Conservation (phyloP, 2,888 invertebrate genomes). For the Hypsopygia costalis region DNA sequence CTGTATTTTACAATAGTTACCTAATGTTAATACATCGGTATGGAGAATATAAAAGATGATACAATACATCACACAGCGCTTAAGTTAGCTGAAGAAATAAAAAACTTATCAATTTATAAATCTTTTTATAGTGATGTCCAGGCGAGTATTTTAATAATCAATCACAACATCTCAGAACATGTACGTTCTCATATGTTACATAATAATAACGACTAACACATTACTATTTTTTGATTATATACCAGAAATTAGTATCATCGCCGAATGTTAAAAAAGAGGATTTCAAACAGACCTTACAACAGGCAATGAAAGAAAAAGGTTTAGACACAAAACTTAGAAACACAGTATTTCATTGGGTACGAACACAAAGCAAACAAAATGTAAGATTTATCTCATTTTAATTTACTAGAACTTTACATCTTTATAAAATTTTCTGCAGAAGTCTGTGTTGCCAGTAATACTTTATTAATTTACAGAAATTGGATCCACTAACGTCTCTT, state of each 20-base stretch:
- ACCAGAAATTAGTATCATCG: constrained; percentile 88
- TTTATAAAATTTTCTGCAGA: no score
- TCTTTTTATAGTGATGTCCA: constrained; percentile 89
- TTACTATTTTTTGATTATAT: no score
- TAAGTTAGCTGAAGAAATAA: constrained; percentile 90
- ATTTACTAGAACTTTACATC: no score
- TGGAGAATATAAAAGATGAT: constrained; percentile 80
- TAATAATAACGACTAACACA: no score
- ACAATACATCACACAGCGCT: constrained; percentile 87
- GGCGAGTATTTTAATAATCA: constrained; percentile 64
- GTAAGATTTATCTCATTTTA: constrained; percentile 40
- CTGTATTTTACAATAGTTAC: constrained; percentile 47
- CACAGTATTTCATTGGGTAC: constrained; percentile 90
- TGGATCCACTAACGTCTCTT: constrained; percentile 87
- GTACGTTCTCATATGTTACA: no score
- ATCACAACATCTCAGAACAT: no score
- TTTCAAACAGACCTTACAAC: constrained; percentile 87
- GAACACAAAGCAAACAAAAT: constrained; percentile 72
- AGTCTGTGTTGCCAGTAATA: no score
- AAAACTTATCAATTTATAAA: constrained; percentile 87
- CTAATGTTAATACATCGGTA: constrained; percentile 34
- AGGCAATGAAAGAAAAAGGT: constrained; percentile 88
- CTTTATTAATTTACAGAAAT: constrained; percentile 49
- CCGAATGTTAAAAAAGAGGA: constrained; percentile 88
- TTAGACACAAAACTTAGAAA: constrained; percentile 91